phyloP scores from a whole-genome alignment of 2,113 vertebrate species.

The Polyodon spathula region DNA sequence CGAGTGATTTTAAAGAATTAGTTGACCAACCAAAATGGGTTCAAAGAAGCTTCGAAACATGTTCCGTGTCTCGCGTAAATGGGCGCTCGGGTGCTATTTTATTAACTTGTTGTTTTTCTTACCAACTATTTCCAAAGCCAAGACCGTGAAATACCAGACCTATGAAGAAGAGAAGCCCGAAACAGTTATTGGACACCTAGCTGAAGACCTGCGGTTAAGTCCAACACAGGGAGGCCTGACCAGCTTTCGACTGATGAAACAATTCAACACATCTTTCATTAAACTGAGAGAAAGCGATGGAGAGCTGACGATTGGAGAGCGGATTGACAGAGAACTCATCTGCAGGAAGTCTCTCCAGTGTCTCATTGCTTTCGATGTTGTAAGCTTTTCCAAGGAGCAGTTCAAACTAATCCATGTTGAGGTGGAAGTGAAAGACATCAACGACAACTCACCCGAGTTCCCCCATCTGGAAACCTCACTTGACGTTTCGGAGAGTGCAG shows the following conservation, averaged over 20 bases:
- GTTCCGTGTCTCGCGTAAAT: constrained; percentile 45
- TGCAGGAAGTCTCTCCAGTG: constrained; percentile 76
- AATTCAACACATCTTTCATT: constrained; percentile 83
- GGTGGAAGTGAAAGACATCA: constrained; percentile 86
- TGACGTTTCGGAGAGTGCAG: constrained; percentile 81
- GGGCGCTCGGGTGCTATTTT: constrained; percentile 42
- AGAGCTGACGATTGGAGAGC: constrained; percentile 75
- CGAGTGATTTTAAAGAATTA: constrained; percentile 26
- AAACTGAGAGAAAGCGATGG: constrained; percentile 82
- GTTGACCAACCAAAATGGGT: constrained; percentile 31
- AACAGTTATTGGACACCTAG: constrained; percentile 84
- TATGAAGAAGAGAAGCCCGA: constrained; percentile 80
- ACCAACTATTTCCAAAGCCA: constrained; percentile 51
- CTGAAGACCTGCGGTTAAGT: constrained; percentile 80
- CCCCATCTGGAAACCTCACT: constrained; percentile 64
- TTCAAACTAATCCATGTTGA: constrained; percentile 88
- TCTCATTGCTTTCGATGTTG: constrained; percentile 84
- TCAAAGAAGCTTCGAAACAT: constrained; percentile 31
- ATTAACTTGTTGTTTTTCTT: constrained; percentile 37
- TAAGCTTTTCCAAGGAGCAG: constrained; percentile 80
- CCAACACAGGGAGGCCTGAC: constrained; percentile 62
- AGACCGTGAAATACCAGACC: constrained; percentile 81
- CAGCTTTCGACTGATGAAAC: constrained; percentile 89
- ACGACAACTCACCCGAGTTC: constrained; percentile 86
- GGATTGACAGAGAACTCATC: constrained; percentile 81